phyloP scores from a whole-genome alignment of 2,888 invertebrate genomes.

The Tipula vernalis region DNA sequence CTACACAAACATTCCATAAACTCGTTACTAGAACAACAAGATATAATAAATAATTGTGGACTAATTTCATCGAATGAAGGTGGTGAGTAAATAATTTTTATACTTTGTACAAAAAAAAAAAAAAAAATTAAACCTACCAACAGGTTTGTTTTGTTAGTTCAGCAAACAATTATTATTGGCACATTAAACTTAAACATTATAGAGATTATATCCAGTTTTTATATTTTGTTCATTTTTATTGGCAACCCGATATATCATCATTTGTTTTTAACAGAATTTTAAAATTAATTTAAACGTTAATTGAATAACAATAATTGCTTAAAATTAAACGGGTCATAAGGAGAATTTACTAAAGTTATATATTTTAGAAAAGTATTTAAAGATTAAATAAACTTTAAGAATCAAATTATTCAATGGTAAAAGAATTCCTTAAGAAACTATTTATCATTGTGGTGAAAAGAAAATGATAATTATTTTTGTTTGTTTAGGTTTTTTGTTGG shows the following conservation, averaged over 20 bases:
- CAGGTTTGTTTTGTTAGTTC: neutral
- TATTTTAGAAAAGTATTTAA: neutral
- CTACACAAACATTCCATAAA: constrained; percentile 42
- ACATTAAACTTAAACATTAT: neutral
- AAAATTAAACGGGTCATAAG: no score
- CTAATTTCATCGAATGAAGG: constrained; percentile 29
- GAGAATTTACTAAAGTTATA: no score
- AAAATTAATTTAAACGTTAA: no score
- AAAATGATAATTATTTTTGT: neutral
- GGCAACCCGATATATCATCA: neutral
- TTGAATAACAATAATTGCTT: no score
- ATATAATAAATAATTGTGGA: constrained; percentile 25
- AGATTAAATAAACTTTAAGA: neutral
- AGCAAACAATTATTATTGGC: neutral
- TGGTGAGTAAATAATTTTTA: constrained; percentile 16
- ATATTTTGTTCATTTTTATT: neutral
- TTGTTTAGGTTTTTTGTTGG: neutral
- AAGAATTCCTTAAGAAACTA: neutral
- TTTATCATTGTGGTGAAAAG: neutral
- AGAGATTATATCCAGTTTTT: no score
- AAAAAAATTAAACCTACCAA: neutral
- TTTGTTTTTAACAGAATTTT: neutral
- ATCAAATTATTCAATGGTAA: neutral
- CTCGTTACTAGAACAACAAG: constrained; percentile 36
- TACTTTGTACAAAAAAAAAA: neutral